Conservation (phyloP, 2,797 vertebrate species). For the Micrastur ruficollis region DNA sequence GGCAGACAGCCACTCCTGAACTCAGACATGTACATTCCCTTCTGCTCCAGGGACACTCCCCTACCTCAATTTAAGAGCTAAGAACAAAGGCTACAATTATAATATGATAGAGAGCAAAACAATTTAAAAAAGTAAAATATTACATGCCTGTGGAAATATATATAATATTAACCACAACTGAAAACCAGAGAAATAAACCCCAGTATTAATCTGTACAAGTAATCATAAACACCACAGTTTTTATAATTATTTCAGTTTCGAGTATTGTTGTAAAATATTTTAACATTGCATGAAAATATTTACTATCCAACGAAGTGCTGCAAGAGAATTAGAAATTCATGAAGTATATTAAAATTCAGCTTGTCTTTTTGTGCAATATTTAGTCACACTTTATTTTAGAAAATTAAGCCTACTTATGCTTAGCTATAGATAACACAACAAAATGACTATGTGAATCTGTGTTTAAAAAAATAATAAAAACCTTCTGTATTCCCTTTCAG, state of each 20-base stretch:
- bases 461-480: background rate
- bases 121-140: background rate
- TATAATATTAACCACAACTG: background rate
- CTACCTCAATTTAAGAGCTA: background rate
- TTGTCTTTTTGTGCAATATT: background rate
- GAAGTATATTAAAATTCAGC: background rate
- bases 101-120: background rate
- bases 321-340: background rate
- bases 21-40: background rate
- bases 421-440: background rate
- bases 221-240: background rate
- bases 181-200: rapidly evolving
- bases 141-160: background rate
- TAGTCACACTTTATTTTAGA: background rate
- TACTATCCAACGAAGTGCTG: background rate
- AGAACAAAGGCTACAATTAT: background rate
- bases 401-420: background rate
- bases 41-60: background rate
- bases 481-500: background rate
- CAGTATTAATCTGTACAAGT: background rate
- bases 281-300: background rate
- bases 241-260: background rate
- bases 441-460: background rate
- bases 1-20: background rate
- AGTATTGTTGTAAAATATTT: background rate